A percentile compares a stretch with the other conserved stretches of the same genome.
These are phyloP conservation scores for Picathartes gymnocephalus DNA, from an alignment of 2,113 vertebrate species.

Conservation along the genomic window DNA sequence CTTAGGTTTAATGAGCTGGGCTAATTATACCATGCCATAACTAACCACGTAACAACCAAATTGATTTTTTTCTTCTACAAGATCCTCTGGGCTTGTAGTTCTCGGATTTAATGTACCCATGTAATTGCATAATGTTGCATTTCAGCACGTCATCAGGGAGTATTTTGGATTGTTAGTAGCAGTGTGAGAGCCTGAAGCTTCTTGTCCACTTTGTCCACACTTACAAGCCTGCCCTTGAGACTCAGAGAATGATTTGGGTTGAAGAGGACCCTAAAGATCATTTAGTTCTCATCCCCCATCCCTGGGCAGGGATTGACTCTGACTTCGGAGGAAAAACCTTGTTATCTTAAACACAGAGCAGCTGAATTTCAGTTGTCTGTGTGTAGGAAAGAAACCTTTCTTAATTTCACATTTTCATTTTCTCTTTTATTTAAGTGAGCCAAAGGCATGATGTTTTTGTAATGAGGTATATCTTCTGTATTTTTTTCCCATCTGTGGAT, in stretches of 20 bases:
- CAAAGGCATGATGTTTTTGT: neutral
- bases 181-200: neutral
- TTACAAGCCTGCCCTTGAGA: neutral
- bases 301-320: neutral
- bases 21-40: slow-evolving; percentile 40
- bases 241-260: neutral
- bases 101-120: slow-evolving; percentile 15
- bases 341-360: neutral
- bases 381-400: neutral
- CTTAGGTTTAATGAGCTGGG: slow-evolving; percentile 37
- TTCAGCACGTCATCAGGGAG: neutral
- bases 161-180: neutral
- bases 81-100: slow-evolving; percentile 26
- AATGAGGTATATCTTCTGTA: neutral
- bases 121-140: slow-evolving; percentile 2
- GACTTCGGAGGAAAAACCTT: neutral
- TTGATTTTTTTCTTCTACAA: neutral
- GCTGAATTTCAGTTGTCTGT: neutral
- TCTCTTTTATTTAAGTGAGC: neutral
- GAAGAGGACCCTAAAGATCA: neutral
- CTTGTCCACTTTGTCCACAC: neutral
- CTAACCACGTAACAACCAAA: slow-evolving; percentile 45
- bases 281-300: neutral
- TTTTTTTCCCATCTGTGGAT: neutral
- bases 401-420: neutral